A percentile compares a stretch with the other conserved stretches of the same genome.
Evolutionary conservation across 2,113 vertebrate species (phyloP).

Genomic region (Entomyzon cyanotis): DNA sequence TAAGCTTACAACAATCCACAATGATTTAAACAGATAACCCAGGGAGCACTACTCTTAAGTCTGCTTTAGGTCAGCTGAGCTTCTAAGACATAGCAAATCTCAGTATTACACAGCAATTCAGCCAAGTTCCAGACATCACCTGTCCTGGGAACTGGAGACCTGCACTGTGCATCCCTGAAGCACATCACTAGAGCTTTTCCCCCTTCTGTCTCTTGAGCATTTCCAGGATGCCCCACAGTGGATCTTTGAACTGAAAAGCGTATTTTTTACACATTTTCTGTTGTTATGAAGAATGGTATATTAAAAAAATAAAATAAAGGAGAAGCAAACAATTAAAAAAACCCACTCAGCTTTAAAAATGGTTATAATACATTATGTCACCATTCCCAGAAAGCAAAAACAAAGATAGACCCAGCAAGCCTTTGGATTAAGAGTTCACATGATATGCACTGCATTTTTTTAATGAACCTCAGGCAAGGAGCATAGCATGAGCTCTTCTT

Average conservation of each 20-base stretch:
- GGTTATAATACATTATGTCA: not conserved
- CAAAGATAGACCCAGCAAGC: not conserved
- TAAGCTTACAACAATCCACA: not conserved
- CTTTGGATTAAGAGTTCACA: not conserved
- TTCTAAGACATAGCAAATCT: not conserved
- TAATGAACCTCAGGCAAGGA: not conserved
- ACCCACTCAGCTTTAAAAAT: not conserved
- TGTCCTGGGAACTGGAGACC: not conserved
- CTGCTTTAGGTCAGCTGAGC: not conserved
- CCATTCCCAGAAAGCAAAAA: not conserved
- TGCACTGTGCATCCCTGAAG: not conserved
- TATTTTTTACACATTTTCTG: not conserved
- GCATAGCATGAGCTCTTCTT: not conserved
- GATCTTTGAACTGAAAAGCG: not conserved
- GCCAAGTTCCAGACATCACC: not conserved
- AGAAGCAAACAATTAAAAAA: not conserved
- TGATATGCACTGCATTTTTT: not conserved
- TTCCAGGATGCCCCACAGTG: not conserved
- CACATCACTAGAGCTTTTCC: not conserved
- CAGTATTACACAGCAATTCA: not conserved
- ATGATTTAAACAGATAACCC: not conserved
- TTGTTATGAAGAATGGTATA: not conserved
- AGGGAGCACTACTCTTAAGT: not conserved
- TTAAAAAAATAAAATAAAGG: not conserved
- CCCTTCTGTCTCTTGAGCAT: not conserved